Conservation (phyloP, 2,888 invertebrate species). For the Stenichneumon culpator region DNA sequence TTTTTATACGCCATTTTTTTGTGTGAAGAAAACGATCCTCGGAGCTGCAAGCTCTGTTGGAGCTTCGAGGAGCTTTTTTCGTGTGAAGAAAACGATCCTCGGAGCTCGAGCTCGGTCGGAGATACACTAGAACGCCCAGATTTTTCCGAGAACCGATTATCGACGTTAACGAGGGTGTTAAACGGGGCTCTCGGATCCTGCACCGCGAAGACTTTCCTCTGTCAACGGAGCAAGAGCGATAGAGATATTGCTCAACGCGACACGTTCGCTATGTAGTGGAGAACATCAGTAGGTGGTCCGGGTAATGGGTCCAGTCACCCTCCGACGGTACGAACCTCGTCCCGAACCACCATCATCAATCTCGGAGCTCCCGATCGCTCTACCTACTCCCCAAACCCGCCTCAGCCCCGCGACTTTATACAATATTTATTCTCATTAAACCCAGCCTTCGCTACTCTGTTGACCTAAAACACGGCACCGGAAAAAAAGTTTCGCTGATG, state of each 20-base stretch:
- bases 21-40: too few species aligned
- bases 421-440: conserved; percentile 85
- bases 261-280: conserved; percentile 45
- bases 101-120: neutral
- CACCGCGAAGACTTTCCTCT: conserved; percentile 44
- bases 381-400: conserved; percentile 11
- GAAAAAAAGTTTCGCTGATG: neutral
- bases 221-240: conserved; percentile 35
- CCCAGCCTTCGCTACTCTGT: conserved; percentile 60
- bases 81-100: neutral
- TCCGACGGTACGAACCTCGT: conserved; percentile 73
- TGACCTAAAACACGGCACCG: neutral
- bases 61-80: too few species aligned
- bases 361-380: conserved; percentile 76
- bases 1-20: too few species aligned
- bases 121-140: neutral
- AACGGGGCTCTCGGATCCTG: conserved; percentile 47
- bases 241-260: conserved; percentile 27
- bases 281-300: conserved; percentile 77
- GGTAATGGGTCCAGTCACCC: conserved; percentile 84
- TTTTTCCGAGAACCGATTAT: conserved; percentile 64
- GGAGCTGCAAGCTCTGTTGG: too few species aligned
- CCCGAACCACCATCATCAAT: conserved; percentile 82
- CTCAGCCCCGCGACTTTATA: conserved; percentile 81
- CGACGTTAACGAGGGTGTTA: conserved; percentile 64